Evolutionary conservation across 2,113 vertebrate species (phyloP).

Genomic region (Hyla sarda): DNA sequence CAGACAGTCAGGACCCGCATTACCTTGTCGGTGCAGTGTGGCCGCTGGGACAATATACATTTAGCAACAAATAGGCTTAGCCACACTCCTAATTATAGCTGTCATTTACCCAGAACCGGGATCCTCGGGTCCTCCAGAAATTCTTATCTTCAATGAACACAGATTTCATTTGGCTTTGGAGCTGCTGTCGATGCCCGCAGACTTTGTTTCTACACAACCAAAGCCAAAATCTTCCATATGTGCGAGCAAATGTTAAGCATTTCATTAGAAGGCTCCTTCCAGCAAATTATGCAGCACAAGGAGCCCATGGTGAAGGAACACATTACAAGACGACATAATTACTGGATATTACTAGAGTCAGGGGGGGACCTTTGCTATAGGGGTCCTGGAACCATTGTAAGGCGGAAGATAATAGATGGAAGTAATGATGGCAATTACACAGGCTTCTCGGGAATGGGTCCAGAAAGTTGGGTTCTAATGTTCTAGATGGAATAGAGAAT

Average conservation of each 20-base stretch:
- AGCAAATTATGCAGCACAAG: conserved; percentile 17
- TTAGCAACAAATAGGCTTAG: conserved; percentile 7
- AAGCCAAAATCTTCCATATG: conserved; percentile 42
- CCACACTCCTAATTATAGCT: conserved; percentile 19
- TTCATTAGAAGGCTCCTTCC: conserved; percentile 39
- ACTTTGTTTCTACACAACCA: conserved; percentile 32
- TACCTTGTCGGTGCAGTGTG: conserved; percentile 4
- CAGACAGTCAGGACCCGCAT: neutral
- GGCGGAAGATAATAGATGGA: conserved; percentile 26
- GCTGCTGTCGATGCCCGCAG: conserved; percentile 14
- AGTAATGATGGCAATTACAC: neutral
- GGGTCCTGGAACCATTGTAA: neutral
- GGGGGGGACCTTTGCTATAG: conserved; percentile 33
- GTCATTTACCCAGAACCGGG: conserved; percentile 11
- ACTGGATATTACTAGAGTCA: conserved; percentile 26
- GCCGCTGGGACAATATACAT: conserved; percentile 11
- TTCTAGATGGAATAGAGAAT: neutral
- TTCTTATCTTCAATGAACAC: conserved; percentile 37
- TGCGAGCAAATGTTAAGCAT: conserved; percentile 20
- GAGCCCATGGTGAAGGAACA: conserved; percentile 28
- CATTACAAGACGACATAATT: conserved; percentile 42
- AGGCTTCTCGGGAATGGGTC: neutral
- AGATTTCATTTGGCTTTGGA: conserved; percentile 45
- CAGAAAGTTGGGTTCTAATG: neutral
- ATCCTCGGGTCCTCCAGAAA: conserved; percentile 26